These are phyloP conservation scores for Petaurus breviceps DNA, from an alignment of 2,113 vertebrate species.

Conservation along the genomic window DNA sequence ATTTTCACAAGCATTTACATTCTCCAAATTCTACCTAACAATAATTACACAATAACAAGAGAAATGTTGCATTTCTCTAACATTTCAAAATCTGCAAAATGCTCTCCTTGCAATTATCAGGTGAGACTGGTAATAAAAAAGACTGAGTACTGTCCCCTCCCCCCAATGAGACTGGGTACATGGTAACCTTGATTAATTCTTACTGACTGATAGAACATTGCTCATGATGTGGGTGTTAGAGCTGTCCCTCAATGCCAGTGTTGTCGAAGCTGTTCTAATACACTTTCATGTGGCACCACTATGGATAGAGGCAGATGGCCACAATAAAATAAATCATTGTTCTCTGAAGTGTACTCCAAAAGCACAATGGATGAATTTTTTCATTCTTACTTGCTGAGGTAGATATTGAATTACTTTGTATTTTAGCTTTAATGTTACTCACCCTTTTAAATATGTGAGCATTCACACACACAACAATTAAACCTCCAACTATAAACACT, in stretches of 20 bases:
- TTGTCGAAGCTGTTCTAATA: not conserved
- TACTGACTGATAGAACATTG: not conserved
- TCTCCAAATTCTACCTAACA: not conserved
- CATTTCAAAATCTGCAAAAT: not conserved
- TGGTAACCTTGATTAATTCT: not conserved
- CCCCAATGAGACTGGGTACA: not conserved
- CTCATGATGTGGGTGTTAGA: not conserved
- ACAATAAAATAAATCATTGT: not conserved
- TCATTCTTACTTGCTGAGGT: not conserved
- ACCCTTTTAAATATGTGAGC: not conserved
- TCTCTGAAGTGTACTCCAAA: not conserved
- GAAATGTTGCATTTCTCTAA: not conserved
- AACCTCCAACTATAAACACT: not conserved
- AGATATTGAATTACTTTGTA: not conserved
- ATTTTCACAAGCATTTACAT: not conserved
- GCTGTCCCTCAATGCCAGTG: not conserved
- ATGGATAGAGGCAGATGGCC: not conserved
- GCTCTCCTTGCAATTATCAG: not conserved
- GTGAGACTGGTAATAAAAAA: not conserved
- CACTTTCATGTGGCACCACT: not conserved
- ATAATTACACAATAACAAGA: not conserved
- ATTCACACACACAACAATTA: not conserved
- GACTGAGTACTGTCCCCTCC: not conserved
- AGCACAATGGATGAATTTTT: not conserved
- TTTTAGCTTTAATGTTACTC: not conserved